phyloP scores from a whole-genome alignment of 2,797 vertebrate species.

The Mormyrus proboscirostris region DNA sequence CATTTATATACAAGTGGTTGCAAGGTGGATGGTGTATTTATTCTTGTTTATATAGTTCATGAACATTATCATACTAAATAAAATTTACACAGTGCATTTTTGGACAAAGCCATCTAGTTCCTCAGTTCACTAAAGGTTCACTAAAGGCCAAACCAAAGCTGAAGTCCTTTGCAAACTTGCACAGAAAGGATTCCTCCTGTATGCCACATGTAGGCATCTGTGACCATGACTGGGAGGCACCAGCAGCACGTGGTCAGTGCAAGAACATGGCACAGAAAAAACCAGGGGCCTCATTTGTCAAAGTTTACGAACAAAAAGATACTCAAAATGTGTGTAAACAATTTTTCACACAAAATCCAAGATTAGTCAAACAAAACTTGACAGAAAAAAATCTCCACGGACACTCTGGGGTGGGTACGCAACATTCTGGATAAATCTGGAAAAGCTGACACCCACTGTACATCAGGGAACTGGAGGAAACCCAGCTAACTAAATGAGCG shows the following conservation, averaged over 20 bases:
- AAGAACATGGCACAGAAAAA: not conserved
- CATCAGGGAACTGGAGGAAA: too few species aligned
- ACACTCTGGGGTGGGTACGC: not conserved
- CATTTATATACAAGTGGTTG: not conserved
- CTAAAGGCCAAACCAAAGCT: not conserved
- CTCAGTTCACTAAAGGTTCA: not conserved
- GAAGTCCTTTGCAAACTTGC: not conserved
- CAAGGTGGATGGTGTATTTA: not conserved
- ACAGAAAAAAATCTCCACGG: not conserved
- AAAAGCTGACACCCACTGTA: too few species aligned
- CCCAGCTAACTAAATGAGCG: too few species aligned
- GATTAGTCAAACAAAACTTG: not conserved
- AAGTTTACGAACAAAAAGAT: not conserved
- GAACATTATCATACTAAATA: not conserved
- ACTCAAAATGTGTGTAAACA: not conserved
- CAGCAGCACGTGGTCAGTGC: not conserved
- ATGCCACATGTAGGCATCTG: not conserved
- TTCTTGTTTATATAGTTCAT: not conserved
- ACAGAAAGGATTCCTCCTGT: not conserved
- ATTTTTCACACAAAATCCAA: not conserved
- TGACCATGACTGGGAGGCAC: not conserved
- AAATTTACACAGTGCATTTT: not conserved
- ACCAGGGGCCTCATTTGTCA: not conserved
- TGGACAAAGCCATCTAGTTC: not conserved
- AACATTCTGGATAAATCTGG: not conserved